Base-by-base conservation (phyloP, 2,888 invertebrate species). In the Dolichopus griseipennis region DNA sequence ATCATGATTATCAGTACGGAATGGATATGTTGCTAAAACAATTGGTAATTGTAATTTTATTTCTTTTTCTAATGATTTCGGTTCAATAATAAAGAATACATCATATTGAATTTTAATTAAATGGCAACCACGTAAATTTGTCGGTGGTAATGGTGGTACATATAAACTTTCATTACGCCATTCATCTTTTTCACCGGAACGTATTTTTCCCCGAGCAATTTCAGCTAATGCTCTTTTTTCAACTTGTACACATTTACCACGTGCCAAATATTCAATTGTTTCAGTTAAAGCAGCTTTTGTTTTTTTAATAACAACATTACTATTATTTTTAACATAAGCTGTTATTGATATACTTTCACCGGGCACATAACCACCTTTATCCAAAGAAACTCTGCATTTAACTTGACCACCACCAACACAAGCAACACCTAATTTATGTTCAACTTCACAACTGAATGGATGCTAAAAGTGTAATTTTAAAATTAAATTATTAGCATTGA, bases 141-240 rank as follows among this genome's bases (percentile, higher is more conserved):
- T 96, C 61, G 96, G 96, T 71, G 96, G 96, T 75, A 97, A 83
- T 37, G 96, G 95, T 70, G 96, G 96, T 72, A 97, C 93, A 80
- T 93, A 92, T 68, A 96, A 86, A 78, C 92, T 89, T 80, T 95
- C 93, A 78, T 90, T 91, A 71, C 90, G 87, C 93, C 95, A 95
- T 80, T 89, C 88, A 78, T 93, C 93, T 69, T 87, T 86, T 74
- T 87, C 90, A 62, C 92, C 92, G 1, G 92, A 87, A 22, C 91
- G 87, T 72, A 92, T 89, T 84, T 92, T 92, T 64, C 93, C 93
- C 76, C 90, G 86, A 65, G 87, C 84, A 72, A 93, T 84, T 21
- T 90, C 86, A 1, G 93, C 92, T 75, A 97, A 82, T 79, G 91
- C 93, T 73, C 95, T 85, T 61, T 91, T 91, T 81, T 95, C 95